Evolutionary conservation across 2,797 vertebrate genomes (phyloP).

Genomic region (Lycodopsis pacificus): DNA sequence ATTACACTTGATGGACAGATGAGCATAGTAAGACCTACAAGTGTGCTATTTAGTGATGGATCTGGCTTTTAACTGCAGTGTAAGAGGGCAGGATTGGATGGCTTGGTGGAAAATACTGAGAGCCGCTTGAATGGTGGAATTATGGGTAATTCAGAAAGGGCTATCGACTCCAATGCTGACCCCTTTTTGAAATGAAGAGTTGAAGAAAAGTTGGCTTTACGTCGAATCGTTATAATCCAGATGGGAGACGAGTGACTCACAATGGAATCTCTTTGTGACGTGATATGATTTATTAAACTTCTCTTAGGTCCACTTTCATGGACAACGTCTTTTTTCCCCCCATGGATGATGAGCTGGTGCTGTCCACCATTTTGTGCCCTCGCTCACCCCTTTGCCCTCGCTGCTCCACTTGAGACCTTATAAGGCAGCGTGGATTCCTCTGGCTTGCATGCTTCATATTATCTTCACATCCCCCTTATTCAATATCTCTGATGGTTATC

Average conservation of each 20-base stretch:
- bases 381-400: constrained; percentile 50
- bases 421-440: constrained; percentile 73
- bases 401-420: constrained; percentile 63
- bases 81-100: constrained; percentile 48
- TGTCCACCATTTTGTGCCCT: constrained; percentile 60
- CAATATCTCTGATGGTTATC: constrained; percentile 79
- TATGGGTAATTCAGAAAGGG: constrained; percentile 55
- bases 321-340: constrained; percentile 43
- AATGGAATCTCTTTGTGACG: constrained; percentile 46
- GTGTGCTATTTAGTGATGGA: constrained; percentile 53
- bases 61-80: constrained; percentile 35
- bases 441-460: constrained; percentile 71
- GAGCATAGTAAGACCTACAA: constrained; percentile 70
- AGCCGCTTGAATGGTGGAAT: constrained; percentile 57
- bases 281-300: constrained; percentile 47
- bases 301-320: constrained; percentile 34
- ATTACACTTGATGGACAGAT: constrained; percentile 71
- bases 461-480: constrained; percentile 76
- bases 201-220: constrained; percentile 49
- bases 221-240: constrained; percentile 55
- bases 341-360: constrained; percentile 46
- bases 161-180: constrained; percentile 29
- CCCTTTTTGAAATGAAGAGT: constrained; percentile 31
- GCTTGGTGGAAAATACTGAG: constrained; percentile 65
- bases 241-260: constrained; percentile 30